Percentiles rank a stretch among this genome's conserved stretches.
Evolutionary conservation across 2,113 vertebrate species (phyloP).

Genomic region (Macaca mulatta): DNA sequence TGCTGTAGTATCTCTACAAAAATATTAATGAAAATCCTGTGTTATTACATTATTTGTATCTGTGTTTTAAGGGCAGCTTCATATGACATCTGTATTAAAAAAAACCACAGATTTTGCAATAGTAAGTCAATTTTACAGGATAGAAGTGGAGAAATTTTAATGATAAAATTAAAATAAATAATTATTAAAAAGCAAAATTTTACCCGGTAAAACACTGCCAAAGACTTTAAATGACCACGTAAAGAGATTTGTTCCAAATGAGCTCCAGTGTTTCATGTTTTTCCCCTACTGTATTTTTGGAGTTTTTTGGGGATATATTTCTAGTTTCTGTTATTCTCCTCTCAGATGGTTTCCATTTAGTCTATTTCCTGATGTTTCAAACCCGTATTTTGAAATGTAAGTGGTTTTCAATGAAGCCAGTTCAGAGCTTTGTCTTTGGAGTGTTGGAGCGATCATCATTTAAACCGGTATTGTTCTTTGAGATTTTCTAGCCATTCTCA

Average conservation of each 20-base stretch:
- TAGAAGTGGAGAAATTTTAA: background rate
- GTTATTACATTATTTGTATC: background rate
- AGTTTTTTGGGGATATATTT: background rate
- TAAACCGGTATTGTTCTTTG: constrained; percentile 2
- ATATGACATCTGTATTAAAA: background rate
- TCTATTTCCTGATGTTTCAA: constrained; percentile 25
- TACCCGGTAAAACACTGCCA: background rate
- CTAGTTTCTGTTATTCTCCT: constrained; percentile 10
- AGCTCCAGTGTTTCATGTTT: background rate
- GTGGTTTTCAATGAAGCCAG: constrained; percentile 37
- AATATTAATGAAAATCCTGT: background rate
- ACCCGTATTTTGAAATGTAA: constrained; percentile 53
- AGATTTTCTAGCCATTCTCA: constrained; percentile 13
- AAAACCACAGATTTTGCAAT: background rate
- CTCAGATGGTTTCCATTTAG: constrained; percentile 28
- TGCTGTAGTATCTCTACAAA: background rate
- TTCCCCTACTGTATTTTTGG: background rate
- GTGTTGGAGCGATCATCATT: background rate
- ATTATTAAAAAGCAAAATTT: background rate
- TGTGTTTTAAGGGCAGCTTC: background rate
- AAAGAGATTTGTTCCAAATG: background rate
- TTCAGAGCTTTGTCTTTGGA: constrained; percentile 42
- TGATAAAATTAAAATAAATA: background rate
- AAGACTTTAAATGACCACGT: background rate
- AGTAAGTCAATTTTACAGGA: background rate